phyloP scores from a whole-genome alignment of 2,113 vertebrate species.

The Salvator merianae region DNA sequence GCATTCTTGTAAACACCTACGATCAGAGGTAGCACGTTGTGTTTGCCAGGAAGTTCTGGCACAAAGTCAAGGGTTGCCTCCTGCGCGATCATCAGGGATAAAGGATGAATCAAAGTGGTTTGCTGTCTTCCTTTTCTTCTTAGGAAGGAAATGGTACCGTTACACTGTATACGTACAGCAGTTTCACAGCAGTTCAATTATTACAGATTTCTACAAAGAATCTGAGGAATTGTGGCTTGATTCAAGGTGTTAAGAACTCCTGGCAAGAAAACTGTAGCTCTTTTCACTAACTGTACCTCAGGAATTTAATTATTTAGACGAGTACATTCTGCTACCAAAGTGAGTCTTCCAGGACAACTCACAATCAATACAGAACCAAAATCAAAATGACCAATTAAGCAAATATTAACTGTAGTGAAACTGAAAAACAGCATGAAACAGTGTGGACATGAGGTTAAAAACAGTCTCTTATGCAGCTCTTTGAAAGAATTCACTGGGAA shows the following conservation, averaged over 20 bases:
- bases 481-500: not conserved
- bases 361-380: not conserved
- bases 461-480: not conserved
- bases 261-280: not conserved
- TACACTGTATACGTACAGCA: not conserved
- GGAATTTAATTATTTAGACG: no score
- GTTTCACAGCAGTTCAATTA: not conserved
- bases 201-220: not conserved
- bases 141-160: not conserved
- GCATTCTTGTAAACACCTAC: not conserved
- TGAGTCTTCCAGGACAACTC: not conserved
- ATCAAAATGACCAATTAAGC: not conserved
- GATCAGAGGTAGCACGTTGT: not conserved
- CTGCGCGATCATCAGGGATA: not conserved
- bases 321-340: not conserved
- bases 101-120: not conserved
- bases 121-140: not conserved
- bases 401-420: not conserved
- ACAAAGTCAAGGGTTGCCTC: not conserved
- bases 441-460: not conserved
- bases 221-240: not conserved
- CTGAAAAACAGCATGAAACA: not conserved
- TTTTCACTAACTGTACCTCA: not conserved
- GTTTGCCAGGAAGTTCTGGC: not conserved
- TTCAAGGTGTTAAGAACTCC: not conserved